A percentile compares a stretch with the other conserved stretches of the same genome.
These are phyloP conservation scores for Apostichopus californicus DNA, from an alignment of 35 echinoderm and acorn worm species.

Conservation along the genomic window DNA sequence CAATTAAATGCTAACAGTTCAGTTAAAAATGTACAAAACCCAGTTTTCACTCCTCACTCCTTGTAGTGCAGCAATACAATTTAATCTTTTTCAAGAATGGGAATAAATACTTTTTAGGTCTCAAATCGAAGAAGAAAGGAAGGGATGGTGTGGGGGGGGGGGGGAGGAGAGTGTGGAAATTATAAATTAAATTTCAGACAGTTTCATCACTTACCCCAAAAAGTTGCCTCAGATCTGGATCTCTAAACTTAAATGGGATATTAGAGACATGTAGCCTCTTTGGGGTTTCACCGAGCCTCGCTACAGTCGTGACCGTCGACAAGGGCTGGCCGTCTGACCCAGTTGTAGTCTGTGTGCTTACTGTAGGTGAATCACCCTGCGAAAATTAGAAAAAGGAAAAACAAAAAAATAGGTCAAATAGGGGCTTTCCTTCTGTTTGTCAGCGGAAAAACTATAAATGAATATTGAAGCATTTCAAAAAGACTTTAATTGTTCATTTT, in stretches of 20 bases:
- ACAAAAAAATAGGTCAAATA: not conserved
- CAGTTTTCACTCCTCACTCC: no score
- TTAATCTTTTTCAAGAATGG: no score
- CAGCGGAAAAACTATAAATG: not conserved
- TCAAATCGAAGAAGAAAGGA: no score
- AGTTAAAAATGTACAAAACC: no score
- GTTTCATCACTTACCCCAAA: slow-evolving; percentile 86
- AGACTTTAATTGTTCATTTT: not conserved
- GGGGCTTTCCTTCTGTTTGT: not conserved
- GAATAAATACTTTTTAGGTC: no score
- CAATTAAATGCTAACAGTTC: no score
- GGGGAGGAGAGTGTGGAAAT: no score
- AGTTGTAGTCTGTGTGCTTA: slow-evolving; percentile 75
- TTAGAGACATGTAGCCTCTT: slow-evolving; percentile 99
- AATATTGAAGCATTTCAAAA: not conserved
- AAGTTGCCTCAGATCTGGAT: slow-evolving; percentile 96
- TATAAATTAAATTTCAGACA: not conserved
- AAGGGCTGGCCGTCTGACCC: slow-evolving; percentile 78
- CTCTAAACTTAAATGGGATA: slow-evolving; percentile 99
- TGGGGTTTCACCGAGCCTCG: slow-evolving; percentile 89
- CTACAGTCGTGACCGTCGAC: slow-evolving; percentile 38
- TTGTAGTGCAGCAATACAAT: no score
- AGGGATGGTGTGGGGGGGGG: no score
- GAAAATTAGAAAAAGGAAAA: not conserved
- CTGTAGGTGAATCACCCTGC: slow-evolving; percentile 78